These are phyloP conservation scores for Zosterops pallidus DNA, from an alignment of 2,113 vertebrate species.

Conservation along the genomic window DNA sequence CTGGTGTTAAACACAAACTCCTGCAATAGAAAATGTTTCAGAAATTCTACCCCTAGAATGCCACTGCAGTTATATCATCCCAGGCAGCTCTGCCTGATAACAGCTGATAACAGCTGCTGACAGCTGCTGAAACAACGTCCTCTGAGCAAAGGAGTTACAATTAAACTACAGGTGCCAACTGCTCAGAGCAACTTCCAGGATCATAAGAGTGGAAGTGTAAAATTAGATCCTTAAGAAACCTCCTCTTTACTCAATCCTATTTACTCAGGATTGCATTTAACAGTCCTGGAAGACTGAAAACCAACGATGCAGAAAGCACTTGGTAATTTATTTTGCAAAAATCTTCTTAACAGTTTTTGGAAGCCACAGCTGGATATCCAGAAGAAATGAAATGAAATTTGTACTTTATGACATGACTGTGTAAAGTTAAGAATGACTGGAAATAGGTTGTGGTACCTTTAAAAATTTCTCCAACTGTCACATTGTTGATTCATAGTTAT, in stretches of 20 bases:
- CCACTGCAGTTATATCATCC: neutral
- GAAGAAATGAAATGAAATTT: neutral
- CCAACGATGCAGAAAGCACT: conserved; percentile 78
- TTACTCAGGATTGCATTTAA: conserved; percentile 42
- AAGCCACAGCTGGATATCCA: neutral
- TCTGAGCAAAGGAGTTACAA: neutral
- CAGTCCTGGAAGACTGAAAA: conserved; percentile 77
- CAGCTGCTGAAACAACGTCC: neutral
- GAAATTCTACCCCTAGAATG: neutral
- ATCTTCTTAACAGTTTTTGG: neutral
- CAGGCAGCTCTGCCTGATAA: neutral
- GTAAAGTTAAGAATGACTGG: neutral
- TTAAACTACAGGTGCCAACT: neutral
- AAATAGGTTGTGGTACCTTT: neutral
- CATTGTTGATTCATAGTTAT: neutral
- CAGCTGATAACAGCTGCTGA: neutral
- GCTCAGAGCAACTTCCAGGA: neutral
- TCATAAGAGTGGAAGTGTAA: neutral
- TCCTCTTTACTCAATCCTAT: neutral
- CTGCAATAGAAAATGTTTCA: neutral
- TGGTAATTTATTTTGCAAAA: conserved; percentile 68
- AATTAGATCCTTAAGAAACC: neutral
- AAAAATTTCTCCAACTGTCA: neutral
- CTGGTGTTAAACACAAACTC: neutral
- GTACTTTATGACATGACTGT: neutral